Percentiles rank a stretch among this genome's conserved stretches.
Evolutionary conservation across 2,888 invertebrate species (phyloP).

Genomic region (Bombyx huttoni): DNA sequence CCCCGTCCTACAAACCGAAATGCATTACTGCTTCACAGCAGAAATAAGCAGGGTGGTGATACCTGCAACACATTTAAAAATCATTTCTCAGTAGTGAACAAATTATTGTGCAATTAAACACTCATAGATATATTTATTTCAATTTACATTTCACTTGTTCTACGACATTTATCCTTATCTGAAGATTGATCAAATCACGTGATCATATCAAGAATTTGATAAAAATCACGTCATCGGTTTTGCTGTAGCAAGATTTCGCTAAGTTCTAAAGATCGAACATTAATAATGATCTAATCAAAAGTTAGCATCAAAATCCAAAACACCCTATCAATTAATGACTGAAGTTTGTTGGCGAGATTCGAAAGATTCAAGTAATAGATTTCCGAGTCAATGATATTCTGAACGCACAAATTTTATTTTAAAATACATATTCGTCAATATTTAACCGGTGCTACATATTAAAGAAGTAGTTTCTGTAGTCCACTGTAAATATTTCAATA

Average conservation of each 20-base stretch:
- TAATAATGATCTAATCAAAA: conserved; percentile 4
- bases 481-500: too few species aligned
- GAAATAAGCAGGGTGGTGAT: too few species aligned
- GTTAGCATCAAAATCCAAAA: neutral
- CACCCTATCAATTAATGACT: conserved; percentile 2
- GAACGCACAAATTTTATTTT: neutral
- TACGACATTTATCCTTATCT: neutral
- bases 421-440: neutral
- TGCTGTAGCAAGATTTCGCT: conserved; percentile 1
- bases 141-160: neutral
- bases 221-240: neutral
- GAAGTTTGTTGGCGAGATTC: neutral
- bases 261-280: conserved; percentile 3
- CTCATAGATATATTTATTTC: neutral
- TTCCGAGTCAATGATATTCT: neutral
- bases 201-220: neutral
- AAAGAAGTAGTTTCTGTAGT: too few species aligned
- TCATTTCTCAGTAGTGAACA: too few species aligned
- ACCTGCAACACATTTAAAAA: too few species aligned
- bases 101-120: too few species aligned
- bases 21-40: too few species aligned
- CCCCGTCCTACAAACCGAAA: too few species aligned
- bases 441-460: too few species aligned
- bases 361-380: neutral
- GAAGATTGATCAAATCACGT: neutral